Conservation (phyloP, 2,888 invertebrate genomes). For the Balanococcus diminutus region DNA sequence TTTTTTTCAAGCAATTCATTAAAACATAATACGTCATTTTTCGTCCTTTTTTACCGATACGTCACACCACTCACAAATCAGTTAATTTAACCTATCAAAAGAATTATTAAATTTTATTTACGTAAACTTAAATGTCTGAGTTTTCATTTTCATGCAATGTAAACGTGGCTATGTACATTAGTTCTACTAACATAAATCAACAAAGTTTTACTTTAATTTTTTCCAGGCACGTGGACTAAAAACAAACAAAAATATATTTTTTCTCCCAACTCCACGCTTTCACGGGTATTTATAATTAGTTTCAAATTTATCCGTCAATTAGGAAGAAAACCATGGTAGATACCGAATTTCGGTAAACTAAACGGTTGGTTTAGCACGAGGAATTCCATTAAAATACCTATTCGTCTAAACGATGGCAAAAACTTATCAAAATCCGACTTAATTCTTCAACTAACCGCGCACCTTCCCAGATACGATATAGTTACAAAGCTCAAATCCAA, state of each 20-base stretch:
- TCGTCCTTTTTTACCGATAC: not conserved
- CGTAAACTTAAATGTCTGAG: not conserved
- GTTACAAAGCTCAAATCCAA: not conserved
- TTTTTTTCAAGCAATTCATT: not conserved
- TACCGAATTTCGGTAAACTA: not conserved
- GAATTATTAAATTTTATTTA: constrained; percentile 12
- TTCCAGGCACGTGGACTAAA: not conserved
- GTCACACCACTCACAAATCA: not conserved
- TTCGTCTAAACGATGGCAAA: not conserved
- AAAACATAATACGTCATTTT: not conserved
- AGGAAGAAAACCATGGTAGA: not conserved
- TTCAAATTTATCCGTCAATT: not conserved
- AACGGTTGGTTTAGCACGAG: too few species aligned
- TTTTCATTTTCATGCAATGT: not conserved
- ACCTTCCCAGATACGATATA: not conserved
- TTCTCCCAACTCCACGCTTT: not conserved
- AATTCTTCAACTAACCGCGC: not conserved
- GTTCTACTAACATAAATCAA: too few species aligned
- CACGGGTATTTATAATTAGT: not conserved
- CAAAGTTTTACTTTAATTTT: not conserved
- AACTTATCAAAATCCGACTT: not conserved
- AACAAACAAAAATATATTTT: not conserved
- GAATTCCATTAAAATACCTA: not conserved
- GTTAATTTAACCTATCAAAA: not conserved
- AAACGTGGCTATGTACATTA: too few species aligned